Evolutionary conservation across 1,140 invertebrate species (phyloP).

Genomic region (Vanessa atalanta): DNA sequence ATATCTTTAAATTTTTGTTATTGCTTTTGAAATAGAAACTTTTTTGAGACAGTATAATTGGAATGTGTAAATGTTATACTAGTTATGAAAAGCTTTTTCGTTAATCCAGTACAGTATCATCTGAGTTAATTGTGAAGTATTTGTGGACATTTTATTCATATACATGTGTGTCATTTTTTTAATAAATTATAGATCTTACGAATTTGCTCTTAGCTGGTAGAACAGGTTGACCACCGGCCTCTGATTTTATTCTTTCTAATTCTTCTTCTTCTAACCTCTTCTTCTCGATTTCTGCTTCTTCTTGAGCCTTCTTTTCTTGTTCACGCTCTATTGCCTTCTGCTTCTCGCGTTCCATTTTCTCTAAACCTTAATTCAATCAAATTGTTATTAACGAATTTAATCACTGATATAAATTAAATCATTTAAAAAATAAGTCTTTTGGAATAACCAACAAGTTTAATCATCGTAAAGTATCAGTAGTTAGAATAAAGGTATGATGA

Average conservation of each 20-base stretch:
- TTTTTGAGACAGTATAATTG: no score
- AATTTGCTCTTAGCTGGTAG: constrained; percentile 90
- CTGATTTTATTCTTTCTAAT: constrained; percentile 77
- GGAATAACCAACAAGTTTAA: no score
- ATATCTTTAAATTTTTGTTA: no score
- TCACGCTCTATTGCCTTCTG: constrained; percentile 92
- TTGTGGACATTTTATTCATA: no score
- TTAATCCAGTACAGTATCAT: no score
- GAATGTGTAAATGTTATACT: no score
- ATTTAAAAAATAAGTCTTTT: no score
- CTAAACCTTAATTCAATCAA: constrained; percentile 83
- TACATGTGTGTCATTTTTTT: neutral
- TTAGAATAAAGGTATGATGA: neutral
- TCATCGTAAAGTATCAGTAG: no score
- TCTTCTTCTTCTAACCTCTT: constrained; percentile 85
- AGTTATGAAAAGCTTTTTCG: no score
- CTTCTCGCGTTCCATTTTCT: constrained; percentile 98
- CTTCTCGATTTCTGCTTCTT: constrained; percentile 82
- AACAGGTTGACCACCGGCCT: constrained; percentile 71
- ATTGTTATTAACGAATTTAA: neutral
- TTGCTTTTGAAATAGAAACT: no score
- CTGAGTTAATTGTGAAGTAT: no score
- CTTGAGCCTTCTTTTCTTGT: constrained; percentile 84
- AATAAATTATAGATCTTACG: constrained; percentile 81
- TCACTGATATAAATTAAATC: neutral